A percentile compares a stretch with the other conserved stretches of the same genome.
Evolutionary conservation across 2,888 invertebrate species (phyloP).

Genomic region (Notocelia uddmanniana): DNA sequence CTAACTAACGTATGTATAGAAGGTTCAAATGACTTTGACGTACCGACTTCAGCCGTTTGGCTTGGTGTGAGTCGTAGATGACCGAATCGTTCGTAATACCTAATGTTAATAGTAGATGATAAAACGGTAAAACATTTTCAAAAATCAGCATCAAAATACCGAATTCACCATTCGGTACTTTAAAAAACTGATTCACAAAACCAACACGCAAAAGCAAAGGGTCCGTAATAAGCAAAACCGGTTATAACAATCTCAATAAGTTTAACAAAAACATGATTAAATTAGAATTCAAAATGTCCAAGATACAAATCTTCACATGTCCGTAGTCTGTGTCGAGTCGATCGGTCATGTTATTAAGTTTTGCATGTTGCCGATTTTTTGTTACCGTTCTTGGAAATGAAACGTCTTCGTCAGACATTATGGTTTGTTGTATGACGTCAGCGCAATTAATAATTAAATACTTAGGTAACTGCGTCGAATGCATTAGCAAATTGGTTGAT

Average conservation of each 20-base stretch:
- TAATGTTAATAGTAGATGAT: no score
- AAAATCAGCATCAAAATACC: no score
- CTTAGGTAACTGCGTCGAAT: not conserved
- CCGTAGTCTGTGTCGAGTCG: conserved; percentile 14
- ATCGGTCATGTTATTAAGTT: conserved; percentile 17
- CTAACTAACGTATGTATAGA: no score
- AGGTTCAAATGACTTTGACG: no score
- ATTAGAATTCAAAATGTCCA: conserved; percentile 2
- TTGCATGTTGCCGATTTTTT: conserved; percentile 22
- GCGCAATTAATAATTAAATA: not conserved
- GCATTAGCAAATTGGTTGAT: not conserved
- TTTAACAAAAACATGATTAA: conserved; percentile 9
- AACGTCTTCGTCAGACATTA: not conserved
- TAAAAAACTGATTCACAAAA: conserved; percentile 16
- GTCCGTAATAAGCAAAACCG: not conserved
- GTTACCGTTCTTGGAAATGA: conserved; percentile 7
- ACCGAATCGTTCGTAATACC: no score
- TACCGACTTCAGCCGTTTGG: no score
- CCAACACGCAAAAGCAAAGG: conserved; percentile 13
- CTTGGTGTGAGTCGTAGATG: no score
- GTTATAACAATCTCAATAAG: conserved; percentile 1
- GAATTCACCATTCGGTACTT: no score
- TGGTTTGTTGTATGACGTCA: conserved; percentile 3
- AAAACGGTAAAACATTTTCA: no score
- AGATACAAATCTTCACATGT: not conserved